Evolutionary conservation across 2,797 vertebrate genomes (phyloP), one percentile per base, ranked within the genome.

Genomic region (Craterocephalus amniculus): DNA sequence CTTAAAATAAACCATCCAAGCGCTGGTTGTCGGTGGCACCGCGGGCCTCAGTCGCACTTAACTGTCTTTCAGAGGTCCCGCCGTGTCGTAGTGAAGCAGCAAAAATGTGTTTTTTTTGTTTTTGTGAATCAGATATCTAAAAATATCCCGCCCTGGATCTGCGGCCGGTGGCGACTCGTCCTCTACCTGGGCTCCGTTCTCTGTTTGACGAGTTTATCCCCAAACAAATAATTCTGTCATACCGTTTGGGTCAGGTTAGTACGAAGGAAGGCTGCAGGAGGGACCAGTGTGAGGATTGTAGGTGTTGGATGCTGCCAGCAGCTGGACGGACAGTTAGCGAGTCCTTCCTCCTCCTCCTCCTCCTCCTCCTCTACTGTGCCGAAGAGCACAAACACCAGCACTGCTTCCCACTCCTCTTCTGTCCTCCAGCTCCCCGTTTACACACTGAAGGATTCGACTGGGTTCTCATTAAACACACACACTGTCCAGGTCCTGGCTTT

Each of bases 361-460:
- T 22, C 48, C 51, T 1, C 52, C 70, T 58, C 55, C 22, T 60
- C 64, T 64, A 34, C 27, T 58, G 79, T 72, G 79, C 87, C 61
- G 59, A 76, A 63, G 67, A 88, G 73, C 83, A 84, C 81, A 82
- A 80, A 83, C 89, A 89, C 85, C 89, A 91, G 85, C 88, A 84
- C 76, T 36, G 77, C 88, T 74, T 78, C 86, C 84, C 83, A 74
- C 82, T 58, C 29, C 81, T 77, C 81, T 82, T 87, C 83, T 68
- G 63, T 76, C 78, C 87, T 79, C 66, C 78, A 79, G 69, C 76
- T 86, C 70, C 68, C 43, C 64, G 85, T 88, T 90, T 81, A 85
- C 86, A 80, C 77, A 57, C 52, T 14, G 57, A 70, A 58, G 65
- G 70, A 56, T 77, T 68, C 32, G 26, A 58, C 55, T 12, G 54